Base-by-base conservation (phyloP, 2,797 vertebrate genomes). In the Vultur gryphus region DNA sequence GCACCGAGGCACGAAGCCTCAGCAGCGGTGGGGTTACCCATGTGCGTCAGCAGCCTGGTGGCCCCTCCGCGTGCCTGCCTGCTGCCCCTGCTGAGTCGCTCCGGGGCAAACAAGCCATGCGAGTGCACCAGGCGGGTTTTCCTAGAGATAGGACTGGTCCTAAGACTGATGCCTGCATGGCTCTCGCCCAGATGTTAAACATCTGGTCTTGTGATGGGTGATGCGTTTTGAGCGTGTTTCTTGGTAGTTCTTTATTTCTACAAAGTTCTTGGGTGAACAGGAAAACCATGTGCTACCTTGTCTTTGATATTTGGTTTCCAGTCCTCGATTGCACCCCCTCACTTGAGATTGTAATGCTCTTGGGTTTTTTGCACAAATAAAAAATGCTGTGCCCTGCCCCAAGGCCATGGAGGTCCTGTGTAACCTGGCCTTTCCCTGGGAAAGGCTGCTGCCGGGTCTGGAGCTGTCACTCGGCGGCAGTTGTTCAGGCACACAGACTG, bases 381-480 rank as follows among this genome's bases (percentile, higher is more conserved):
- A 39, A 48, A 48, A 16, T 11, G 23, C 54, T 16, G 8, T 79
- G 81, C 54, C 33, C 72, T 82, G 51, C 15, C n/a, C 14, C 18
- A 11, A 0, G 7, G 54, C 75, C 3, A 1, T 1, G 9, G 71
- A 61, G 16, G n/a, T 58, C 46, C 25, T 8, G 0, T 41, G 23
- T 35, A 39, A 18, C 31, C 64, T 73, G 26, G 6, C 14, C 16
- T 25, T 83, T 46, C 14, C 39, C 26, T 9, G 20, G 6, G 16
- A 57, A 52, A 20, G 25, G 39, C 26, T 73, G 28, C 39, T 0
- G 1, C 41, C 0, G 0, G 18, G 9, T 24, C 48, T 21, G 39
- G 66, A 70, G 69, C 35, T 48, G 51, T 35, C 35, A 13, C 44
- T 46, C 0, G 0, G 25, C 11, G 13, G 31, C 23, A 1, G 48